Evolutionary conservation across 2,888 invertebrate species (phyloP), one percentile per base, ranked within the genome.

Genomic region (Tetragonisca angustula): DNA sequence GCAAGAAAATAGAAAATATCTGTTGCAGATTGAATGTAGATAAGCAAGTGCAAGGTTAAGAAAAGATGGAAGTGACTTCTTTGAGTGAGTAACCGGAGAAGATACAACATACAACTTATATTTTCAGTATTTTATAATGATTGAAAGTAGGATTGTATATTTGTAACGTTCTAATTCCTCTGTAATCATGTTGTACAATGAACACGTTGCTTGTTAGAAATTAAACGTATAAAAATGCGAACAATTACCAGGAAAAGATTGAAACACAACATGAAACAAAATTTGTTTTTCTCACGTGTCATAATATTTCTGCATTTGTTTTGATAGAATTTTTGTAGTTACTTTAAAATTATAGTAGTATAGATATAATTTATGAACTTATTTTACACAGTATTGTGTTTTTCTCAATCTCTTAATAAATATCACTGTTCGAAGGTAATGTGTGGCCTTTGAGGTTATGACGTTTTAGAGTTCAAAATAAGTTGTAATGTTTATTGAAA

Each of bases 51-150:
- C 50, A 81, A 85, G 76, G 56, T 80, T 69, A 64, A 64, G 80
- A 84, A 79, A 83, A 65, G 79, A 90, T 90, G 90, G 90, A 90
- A 87, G 90, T 90, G 64, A 90, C 90, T 80, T 83, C 86, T 52
- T 65, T 67, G 32, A 90, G 90, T 90, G 84, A 90, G 90, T 90
- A 85, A 52, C 13, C 27, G 27, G 11, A 67, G 54, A 32, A 65
- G 50, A 70, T 69, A 49, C 43, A 52, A 71, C 24, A 56, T 70
- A 79, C 43, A 59, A 67, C 27, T 75, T 52, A 59, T 52, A 77
- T 21, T n/a, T n/a, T 50, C 50, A 2, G 17, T 52, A 43, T 43
- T 32, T 71, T 56, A 36, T 62, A 52, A 49, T 67, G 59, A 75
- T 43, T 24, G 43, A 62, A 36, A 54, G 24, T 27, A 24, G 17